Base-by-base conservation (phyloP, 2,113 vertebrate genomes). In the Mus pahari region DNA sequence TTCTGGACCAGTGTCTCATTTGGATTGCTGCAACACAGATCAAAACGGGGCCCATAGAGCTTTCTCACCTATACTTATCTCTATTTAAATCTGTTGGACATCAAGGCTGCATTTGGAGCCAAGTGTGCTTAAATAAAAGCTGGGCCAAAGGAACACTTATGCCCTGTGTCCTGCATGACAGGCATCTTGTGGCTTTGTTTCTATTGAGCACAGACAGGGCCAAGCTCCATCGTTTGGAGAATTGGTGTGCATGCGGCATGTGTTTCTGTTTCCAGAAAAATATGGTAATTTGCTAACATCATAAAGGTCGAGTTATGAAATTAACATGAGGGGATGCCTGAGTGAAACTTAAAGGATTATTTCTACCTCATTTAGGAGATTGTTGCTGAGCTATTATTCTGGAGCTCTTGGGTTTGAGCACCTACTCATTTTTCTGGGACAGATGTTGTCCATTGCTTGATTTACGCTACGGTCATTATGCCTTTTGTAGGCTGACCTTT, bases 1-100 rank as follows among this genome's bases (percentile, higher is more conserved):
- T 36, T 31, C 62, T 84, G n/a, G 83, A 24, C 10, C 78, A 50
- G 89, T 22, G 11, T 78, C 0, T 6, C n/a, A 89, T 78, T 70
- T 91, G 17, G 42, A 81, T 48, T 82, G 53, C 95, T 66, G 16
- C 66, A 70, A 91, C 48, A 33, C 50, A n/a, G 42, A 50, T 89
- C n/a, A 95, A 94, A 92, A 8, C 86, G 1, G 20, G 36, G 19
- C 66, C 16, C 4, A 0, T 45, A 36, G 16, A 91, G 83, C 83
- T 79, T 16, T 3, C 48, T 96, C 71, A 95, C 86, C 95, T 98
- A 31, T 97, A 77, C 90, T 94, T 96, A 74, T 7, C 0, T 94
- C 90, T 75, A 48, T 33, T 94, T 94, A 68, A 86, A 87, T 90
- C 74, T 89, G 58, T 86, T 94, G 86, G 92, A 66, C 22, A 22